Base-by-base conservation (phyloP, 2,888 invertebrate species). In the Villa cingulata region DNA sequence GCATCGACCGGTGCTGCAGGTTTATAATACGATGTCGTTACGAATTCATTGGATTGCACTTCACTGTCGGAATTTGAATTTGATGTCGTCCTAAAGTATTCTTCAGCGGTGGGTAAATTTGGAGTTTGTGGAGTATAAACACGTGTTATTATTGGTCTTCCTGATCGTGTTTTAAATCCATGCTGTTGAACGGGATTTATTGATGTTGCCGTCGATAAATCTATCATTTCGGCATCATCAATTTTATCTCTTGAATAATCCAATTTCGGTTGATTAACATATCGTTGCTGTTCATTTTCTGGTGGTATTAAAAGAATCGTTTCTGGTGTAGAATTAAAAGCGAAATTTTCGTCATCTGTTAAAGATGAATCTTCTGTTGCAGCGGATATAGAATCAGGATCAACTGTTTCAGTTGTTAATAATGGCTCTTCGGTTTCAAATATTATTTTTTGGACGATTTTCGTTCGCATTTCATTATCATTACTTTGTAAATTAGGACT, bases 91-190 rank as follows among this genome's bases (percentile, higher is more conserved):
- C 62, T 59, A 44, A 64, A 63, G 45, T 65, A 68, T 46, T 68
- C 68, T 51, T 68, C 68, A 1, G 68, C 68, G 6, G 67, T 62
- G 16, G 68, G 70, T 41, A 65, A 54, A 46, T 61, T 58, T 9
- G 59, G 61, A n/a, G 57, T 54, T 45, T 64, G 59, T 5, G 66
- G 59, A n/a, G 66, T 62, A 17, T 59, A 62, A 6, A 81, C 75
- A 64, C 80, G 80, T 1, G 76, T 77, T 23, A 81, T 80, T 1
- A 73, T 77, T 2, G 79, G 71, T 40, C 72, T 70, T 37, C 74
- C 75, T n/a, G 67, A 61, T 0, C 70, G 65, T 17, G 56, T 56
- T 43, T 27, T 48, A 1, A 46, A 38, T 6, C 50, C 37, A 37
- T 53, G 50, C 59, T 60, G 29, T 9, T 29, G 5, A 10, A 3